A percentile compares a stretch with the other conserved stretches of the same genome.
Evolutionary conservation across 2,113 vertebrate species (phyloP).

Genomic region (Myodes glareolus): DNA sequence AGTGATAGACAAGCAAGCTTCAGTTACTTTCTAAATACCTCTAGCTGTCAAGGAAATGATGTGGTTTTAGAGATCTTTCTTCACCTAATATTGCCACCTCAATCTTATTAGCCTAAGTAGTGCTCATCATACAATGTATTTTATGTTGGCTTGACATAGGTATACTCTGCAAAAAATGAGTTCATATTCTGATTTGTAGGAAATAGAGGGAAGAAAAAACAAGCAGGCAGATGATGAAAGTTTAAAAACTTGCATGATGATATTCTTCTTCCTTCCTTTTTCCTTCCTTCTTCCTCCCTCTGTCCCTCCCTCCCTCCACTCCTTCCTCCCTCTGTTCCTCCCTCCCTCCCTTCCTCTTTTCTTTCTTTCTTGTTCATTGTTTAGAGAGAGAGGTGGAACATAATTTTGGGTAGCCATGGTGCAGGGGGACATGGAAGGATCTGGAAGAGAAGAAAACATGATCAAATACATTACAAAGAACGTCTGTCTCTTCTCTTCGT

Average conservation of each 20-base stretch:
- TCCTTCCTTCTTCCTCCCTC: neutral
- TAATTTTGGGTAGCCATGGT: neutral
- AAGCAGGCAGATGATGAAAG: neutral
- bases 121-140: neutral
- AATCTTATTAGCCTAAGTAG: neutral
- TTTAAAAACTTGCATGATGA: neutral
- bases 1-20: neutral
- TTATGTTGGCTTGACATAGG: neutral
- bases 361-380: neutral
- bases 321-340: fast-evolving
- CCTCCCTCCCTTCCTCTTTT: fast-evolving
- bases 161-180: neutral
- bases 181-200: neutral
- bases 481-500: neutral
- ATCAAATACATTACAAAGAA: neutral
- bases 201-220: neutral
- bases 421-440: too few species aligned
- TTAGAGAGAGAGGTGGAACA: neutral
- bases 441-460: neutral
- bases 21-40: neutral
- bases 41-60: neutral
- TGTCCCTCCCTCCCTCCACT: fast-evolving
- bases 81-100: neutral
- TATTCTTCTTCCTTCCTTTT: neutral
- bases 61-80: neutral